A percentile compares a stretch with the other conserved stretches of the same genome.
Conservation (phyloP, 1,140 invertebrate genomes). For the Neuroterus valhalla region DNA sequence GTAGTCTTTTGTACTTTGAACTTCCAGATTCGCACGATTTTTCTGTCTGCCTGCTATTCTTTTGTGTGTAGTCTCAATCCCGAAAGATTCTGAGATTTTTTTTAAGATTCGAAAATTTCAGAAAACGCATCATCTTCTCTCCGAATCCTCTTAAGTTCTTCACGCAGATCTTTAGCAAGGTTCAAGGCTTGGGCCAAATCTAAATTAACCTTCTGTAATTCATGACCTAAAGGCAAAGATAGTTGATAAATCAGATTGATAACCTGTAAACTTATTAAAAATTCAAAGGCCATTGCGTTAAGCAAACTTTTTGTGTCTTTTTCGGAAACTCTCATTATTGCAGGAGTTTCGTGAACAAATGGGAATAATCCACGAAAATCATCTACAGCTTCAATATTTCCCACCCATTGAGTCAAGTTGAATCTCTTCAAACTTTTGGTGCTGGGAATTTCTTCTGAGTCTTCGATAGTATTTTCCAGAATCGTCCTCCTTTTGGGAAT, state of each 20-base stretch:
- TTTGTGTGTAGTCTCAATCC: too few relatives aligned
- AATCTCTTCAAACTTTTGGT: background rate
- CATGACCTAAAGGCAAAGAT: background rate
- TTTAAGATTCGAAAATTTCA: background rate
- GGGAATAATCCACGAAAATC: too few relatives aligned
- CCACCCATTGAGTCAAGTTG: conserved; percentile 4
- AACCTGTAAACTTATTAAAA: too few relatives aligned
- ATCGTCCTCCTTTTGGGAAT: background rate
- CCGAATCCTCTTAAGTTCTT: background rate
- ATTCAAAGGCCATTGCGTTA: too few relatives aligned
- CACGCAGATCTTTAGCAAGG: background rate
- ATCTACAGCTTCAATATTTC: background rate
- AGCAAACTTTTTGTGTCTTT: too few relatives aligned
- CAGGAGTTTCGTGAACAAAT: too few relatives aligned
- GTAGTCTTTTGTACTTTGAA: conserved; percentile 1
- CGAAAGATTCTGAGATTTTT: too few relatives aligned
- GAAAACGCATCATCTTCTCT: background rate
- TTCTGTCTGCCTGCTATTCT: background rate
- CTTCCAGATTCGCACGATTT: conserved; percentile 3
- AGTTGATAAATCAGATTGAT: too few relatives aligned
- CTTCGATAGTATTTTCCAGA: background rate
- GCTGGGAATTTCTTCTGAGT: background rate
- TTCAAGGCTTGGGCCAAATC: background rate
- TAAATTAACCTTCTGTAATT: conserved; percentile 18
- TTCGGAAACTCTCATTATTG: too few relatives aligned